Evolutionary conservation across 2,888 invertebrate genomes (phyloP).

Genomic region (Amorpha juglandis): DNA sequence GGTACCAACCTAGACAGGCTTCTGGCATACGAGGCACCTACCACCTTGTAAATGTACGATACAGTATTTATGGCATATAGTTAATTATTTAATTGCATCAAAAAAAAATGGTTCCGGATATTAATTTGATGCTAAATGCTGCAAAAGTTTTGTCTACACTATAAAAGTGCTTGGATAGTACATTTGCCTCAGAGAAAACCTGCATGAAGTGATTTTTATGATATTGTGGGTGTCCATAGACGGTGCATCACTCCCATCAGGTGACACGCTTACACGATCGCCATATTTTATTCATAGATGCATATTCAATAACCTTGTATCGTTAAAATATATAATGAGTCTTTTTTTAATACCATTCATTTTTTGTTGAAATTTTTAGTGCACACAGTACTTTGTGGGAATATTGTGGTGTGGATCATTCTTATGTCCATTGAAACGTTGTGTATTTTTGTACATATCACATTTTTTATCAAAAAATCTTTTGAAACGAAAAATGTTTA

Average conservation of each 20-base stretch:
- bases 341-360: background rate
- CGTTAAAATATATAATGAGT: background rate
- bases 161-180: no score
- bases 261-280: no score
- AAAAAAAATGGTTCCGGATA: background rate
- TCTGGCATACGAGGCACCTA: no score
- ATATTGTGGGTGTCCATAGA: no score
- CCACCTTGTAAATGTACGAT: no score
- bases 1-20: no score
- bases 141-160: no score
- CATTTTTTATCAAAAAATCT: background rate
- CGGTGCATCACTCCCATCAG: no score
- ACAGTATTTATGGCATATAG: no score
- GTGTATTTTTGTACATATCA: background rate
- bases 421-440: background rate
- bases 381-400: background rate
- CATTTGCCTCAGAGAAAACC: no score
- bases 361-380: background rate
- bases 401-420: background rate
- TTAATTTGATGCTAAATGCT: background rate
- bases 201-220: no score
- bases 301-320: conserved; percentile 3
- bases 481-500: background rate
- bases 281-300: background rate
- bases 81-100: no score